These are phyloP conservation scores for Platycheirus albimanus DNA, from an alignment of 2,888 invertebrate species.

Conservation along the genomic window DNA sequence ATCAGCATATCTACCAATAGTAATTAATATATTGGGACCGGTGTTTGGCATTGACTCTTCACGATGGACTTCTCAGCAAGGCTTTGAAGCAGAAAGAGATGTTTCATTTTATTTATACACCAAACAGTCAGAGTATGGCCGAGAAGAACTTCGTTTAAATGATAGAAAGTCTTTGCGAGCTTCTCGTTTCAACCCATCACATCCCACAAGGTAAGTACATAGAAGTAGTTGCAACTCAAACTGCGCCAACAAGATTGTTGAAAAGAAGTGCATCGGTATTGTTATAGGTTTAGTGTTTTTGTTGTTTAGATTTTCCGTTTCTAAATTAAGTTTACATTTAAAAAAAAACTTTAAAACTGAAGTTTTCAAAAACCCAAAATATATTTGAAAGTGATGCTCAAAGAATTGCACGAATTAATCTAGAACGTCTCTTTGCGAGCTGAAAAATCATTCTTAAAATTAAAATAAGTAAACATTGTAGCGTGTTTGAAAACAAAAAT, in stretches of 20 bases:
- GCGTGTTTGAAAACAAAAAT: too few relatives aligned
- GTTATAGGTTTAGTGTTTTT: too few relatives aligned
- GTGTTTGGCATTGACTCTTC: slow-evolving; percentile 10
- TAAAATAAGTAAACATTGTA: too few relatives aligned
- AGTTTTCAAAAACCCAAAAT: too few relatives aligned
- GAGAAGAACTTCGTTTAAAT: slow-evolving; percentile 78
- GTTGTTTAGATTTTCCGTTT: too few relatives aligned
- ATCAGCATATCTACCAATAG: slow-evolving; percentile 15
- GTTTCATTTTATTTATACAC: slow-evolving; percentile 58
- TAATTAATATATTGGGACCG: slow-evolving; percentile 1
- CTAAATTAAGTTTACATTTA: too few relatives aligned
- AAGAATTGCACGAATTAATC: too few relatives aligned
- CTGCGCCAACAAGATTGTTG: not conserved
- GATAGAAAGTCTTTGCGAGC: slow-evolving; percentile 78
- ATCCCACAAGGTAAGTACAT: slow-evolving; percentile 80
- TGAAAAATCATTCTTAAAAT: too few relatives aligned
- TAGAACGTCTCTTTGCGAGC: too few relatives aligned
- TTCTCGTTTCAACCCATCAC: slow-evolving; percentile 80
- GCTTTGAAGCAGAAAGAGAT: slow-evolving; percentile 46
- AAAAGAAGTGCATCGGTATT: not conserved
- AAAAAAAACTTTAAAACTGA: too few relatives aligned
- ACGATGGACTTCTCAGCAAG: slow-evolving; percentile 8
- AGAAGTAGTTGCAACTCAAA: not conserved
- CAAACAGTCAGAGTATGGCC: slow-evolving; percentile 16
- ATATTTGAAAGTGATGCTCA: too few relatives aligned